Base-by-base conservation (phyloP, 2,888 invertebrate species). In the Penaeus monodon region DNA sequence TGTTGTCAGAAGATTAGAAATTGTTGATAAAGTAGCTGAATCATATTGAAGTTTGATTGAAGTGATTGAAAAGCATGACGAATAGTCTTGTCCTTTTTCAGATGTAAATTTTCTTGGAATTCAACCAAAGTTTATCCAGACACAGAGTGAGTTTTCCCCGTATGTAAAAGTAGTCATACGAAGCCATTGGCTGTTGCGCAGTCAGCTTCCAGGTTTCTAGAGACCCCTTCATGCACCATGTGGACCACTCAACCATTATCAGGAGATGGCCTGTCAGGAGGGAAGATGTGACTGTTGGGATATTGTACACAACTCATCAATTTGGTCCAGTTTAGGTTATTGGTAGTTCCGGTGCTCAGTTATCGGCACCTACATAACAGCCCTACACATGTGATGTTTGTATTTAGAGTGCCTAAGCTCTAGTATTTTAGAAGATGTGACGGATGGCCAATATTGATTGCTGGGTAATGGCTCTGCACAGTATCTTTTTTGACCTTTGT, bases 401-500 rank as follows among this genome's bases (percentile, higher is more conserved):
- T 88, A 88, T 88, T 88, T 88, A 88, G 88, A 88, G 88, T 88
- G 88, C 88, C 88, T 88, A 88, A 88, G 88, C 88, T 84, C 84
- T 88, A 88, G 88, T 80, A 88, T 84, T 81, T 88, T 84, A 84
- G 84, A 76, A 74, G 78, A 80, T 84, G 74, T 88, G 77, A 84
- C 66, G 70, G 27, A 64, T 44, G 64, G 80, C 84, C 77, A 84
- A 78, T 29, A 24, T 83, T 82, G 86, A 77, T 79, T 65, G 65
- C 73, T 81, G 81, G 81, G 77, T 66, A 81, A 77, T 22, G 29
- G 27, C n/a, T 49, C 38, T 33, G 27, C 27, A 78, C 44, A 63
- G 24, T 63, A 29, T 63, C 38, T 84, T 57, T 79, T 44, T 68
- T 64, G 70, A 66, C 57, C 74, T 74, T 63, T 64, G 66, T 66